phyloP scores from a whole-genome alignment of 1,140 invertebrate species.

The Steinernema feltiae region DNA sequence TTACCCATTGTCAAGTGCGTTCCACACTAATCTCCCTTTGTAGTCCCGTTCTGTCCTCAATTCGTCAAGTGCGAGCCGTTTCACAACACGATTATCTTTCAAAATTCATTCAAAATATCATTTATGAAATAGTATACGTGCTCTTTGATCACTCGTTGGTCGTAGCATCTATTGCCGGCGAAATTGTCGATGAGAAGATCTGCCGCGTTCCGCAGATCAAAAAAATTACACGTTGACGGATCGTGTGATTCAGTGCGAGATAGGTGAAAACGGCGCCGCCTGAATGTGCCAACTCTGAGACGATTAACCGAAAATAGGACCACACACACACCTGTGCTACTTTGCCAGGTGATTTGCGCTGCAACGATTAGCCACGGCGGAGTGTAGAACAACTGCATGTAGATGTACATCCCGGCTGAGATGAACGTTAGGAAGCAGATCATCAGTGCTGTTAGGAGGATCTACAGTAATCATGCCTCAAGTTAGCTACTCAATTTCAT shows the following conservation, averaged over 20 bases:
- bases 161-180: too few species aligned
- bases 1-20: too few species aligned
- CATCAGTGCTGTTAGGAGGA: not conserved
- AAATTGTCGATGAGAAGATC: too few species aligned
- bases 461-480: not conserved
- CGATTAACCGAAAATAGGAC: not conserved
- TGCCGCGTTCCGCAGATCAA: not conserved
- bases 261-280: not conserved
- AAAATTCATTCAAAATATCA: too few species aligned
- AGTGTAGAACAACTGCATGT: constrained; percentile 8
- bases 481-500: not conserved
- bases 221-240: not conserved
- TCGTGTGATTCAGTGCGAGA: not conserved
- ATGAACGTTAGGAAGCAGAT: not conserved
- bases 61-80: too few species aligned
- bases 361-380: not conserved
- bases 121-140: too few species aligned
- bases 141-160: too few species aligned
- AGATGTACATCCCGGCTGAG: not conserved
- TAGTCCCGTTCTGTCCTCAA: too few species aligned
- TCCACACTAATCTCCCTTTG: too few species aligned
- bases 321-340: constrained; percentile 1
- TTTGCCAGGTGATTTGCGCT: not conserved
- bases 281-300: not conserved
- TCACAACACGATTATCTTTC: too few species aligned